Evolutionary conservation across 2,797 vertebrate genomes (phyloP), one percentile per base, ranked within the genome.

Genomic region (Antennarius maculatus): DNA sequence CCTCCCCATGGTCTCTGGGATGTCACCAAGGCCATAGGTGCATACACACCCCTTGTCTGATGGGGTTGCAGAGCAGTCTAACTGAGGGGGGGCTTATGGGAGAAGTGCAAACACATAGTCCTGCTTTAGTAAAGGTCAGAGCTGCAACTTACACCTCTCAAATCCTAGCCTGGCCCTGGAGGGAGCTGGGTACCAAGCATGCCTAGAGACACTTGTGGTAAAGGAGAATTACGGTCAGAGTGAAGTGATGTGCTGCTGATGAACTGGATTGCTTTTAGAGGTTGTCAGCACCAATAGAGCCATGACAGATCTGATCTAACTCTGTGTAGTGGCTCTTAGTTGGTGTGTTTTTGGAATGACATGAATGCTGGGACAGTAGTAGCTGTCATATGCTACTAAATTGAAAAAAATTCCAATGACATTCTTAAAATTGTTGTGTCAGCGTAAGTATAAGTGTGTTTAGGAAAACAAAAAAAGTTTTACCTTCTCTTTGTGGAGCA

Each of bases 71-170:
- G 89, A 91, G 92, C 86, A 92, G 86, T 89, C 83, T 77, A 81
- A 72, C 79, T 65, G 75, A 23, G 23, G 23, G 23, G 34, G 53
- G 10, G 84, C 76, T 85, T 85, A 83, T 82, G 89, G 90, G 86
- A 83, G 86, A 86, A 87, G 90, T 88, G 91, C 89, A 93, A 93
- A 92, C 90, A 93, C 85, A 91, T 86, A 90, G 88, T 82, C 81
- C 90, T 87, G 87, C 88, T 83, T 89, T 80, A 62, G 84, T 88
- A 92, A 93, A 93, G 91, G 91, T 92, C 91, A 92, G 72, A 77
- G 82, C 89, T 88, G 86, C 91, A 91, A 91, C 86, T 86, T 82
- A 88, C 84, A 91, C 88, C 90, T 87, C 80, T 88, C 78, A 87
- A 90, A 89, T 90, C 90, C 88, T 87, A 87, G 76, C 29, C 75